These are phyloP conservation scores for Seriola rivoliana DNA, from an alignment of 2,113 vertebrate species.

Conservation along the genomic window DNA sequence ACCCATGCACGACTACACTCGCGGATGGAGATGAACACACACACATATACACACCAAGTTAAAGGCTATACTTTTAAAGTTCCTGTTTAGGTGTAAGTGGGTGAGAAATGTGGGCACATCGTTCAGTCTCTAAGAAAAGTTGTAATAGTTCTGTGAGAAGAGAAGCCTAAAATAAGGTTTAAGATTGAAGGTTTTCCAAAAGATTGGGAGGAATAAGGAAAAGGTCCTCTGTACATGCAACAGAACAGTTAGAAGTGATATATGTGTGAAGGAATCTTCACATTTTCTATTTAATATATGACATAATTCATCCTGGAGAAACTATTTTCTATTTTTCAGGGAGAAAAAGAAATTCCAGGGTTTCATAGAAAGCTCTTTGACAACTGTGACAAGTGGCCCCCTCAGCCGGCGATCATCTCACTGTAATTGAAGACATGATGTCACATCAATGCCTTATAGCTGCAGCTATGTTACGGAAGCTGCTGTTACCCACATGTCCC, in stretches of 20 bases:
- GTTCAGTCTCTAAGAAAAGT: conserved; percentile 61
- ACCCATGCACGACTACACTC: conserved; percentile 46
- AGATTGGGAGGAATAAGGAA: conserved; percentile 4
- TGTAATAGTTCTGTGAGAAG: conserved; percentile 43
- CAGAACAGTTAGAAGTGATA: not conserved
- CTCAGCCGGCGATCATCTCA: conserved; percentile 22
- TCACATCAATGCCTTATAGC: conserved; percentile 63
- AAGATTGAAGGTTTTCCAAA: conserved; percentile 39
- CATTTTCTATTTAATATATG: conserved; percentile 14
- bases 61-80: conserved; percentile 72
- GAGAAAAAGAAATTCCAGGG: not conserved
- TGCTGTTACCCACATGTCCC: conserved; percentile 47
- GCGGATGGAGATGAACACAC: conserved; percentile 20
- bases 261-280: not conserved
- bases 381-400: conserved; percentile 46
- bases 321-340: not conserved
- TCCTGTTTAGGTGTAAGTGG: conserved; percentile 80
- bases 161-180: conserved; percentile 51
- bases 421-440: conserved; percentile 67
- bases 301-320: not conserved
- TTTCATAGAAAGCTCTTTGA: conserved; percentile 40
- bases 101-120: conserved; percentile 72
- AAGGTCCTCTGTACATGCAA: not conserved
- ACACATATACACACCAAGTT: conserved; percentile 22
- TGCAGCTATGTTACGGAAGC: conserved; percentile 55